Evolutionary conservation across 1,140 invertebrate genomes (phyloP).

Genomic region (Eubasilissa regina): DNA sequence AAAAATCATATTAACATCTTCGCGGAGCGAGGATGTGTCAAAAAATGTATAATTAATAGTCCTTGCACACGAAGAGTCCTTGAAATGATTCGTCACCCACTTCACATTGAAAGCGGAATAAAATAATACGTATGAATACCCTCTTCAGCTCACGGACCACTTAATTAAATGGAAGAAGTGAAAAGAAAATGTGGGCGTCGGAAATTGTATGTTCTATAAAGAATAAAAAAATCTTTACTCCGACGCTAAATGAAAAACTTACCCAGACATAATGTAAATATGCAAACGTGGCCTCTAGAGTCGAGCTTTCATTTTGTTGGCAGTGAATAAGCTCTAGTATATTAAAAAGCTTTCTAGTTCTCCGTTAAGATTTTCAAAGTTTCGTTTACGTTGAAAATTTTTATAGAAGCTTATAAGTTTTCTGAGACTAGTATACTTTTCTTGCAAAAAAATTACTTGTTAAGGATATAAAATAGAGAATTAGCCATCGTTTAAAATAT

Average conservation of each 20-base stretch:
- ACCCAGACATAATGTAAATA: slow-evolving; percentile 44
- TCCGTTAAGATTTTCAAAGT: not conserved
- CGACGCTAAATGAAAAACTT: slow-evolving; percentile 54
- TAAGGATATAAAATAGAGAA: too few relatives aligned
- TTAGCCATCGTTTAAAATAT: too few relatives aligned
- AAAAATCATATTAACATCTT: too few relatives aligned
- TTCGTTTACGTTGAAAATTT: slow-evolving; percentile 6
- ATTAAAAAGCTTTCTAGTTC: slow-evolving; percentile 22
- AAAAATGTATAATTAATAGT: too few relatives aligned
- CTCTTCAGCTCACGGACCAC: slow-evolving; percentile 6
- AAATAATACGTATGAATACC: slow-evolving; percentile 7
- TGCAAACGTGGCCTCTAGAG: slow-evolving; percentile 27
- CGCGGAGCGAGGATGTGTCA: too few relatives aligned
- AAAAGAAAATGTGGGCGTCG: slow-evolving; percentile 51
- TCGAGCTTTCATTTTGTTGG: not conserved
- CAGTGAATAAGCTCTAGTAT: slow-evolving; percentile 15
- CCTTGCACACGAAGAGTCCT: too few relatives aligned
- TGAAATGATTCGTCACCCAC: too few relatives aligned
- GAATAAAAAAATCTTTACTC: slow-evolving; percentile 55
- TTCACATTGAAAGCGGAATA: not conserved
- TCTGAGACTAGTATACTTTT: not conserved
- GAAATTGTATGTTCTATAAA: slow-evolving; percentile 32
- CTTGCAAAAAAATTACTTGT: not conserved
- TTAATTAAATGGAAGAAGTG: slow-evolving; percentile 53
- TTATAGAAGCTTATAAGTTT: not conserved